Base-by-base conservation (phyloP, 2,113 vertebrate species). In the Aphelocoma coerulescens region DNA sequence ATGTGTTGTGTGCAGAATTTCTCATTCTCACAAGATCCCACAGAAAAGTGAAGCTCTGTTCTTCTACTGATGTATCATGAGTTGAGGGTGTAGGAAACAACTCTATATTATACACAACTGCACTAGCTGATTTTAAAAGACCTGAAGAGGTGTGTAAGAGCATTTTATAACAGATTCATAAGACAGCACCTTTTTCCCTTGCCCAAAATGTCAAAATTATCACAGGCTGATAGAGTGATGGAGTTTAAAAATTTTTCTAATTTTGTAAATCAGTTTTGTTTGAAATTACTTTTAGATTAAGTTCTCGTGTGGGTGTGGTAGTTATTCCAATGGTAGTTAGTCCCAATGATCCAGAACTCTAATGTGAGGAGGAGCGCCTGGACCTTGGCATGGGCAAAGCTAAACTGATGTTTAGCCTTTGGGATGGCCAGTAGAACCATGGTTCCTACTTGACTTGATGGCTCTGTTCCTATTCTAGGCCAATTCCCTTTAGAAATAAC, bases 351-450 rank as follows among this genome's bases (percentile, higher is more conserved):
- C 7, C 18, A 68, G 21, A 68, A 22, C 22, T 61, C 35, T 20
- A 57, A 32, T 3, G 8, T 7, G 12, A 68, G 6, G 19, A 32
- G 1, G 4, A 75, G 10, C 0, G 1, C 6, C 17, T 66, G 11
- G 41, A 61, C 20, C 20, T 23, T 37, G 33, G 16, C 16, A 9
- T 55, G 26, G 35, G 15, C 43, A 69, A 55, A 17, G 4, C 6
- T 37, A 51, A 68, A n/a, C 15, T 22, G 9, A 32, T 6, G 2
- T 52, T 71, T 66, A 79, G 9, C 17, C 9, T 5, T 16, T 13
- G 51, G 10, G 10, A 14, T 30, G 8, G 18, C 7, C 3, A 3
- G 7, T 39, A 30, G 9, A 30, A 77, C 26, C 2, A 26, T 8
- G 19, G 3, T 13, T 94, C 28, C 27, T 17, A 16, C 54, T 66